Conservation (phyloP, 2,113 vertebrate species). For the Chrysochloris asiatica region DNA sequence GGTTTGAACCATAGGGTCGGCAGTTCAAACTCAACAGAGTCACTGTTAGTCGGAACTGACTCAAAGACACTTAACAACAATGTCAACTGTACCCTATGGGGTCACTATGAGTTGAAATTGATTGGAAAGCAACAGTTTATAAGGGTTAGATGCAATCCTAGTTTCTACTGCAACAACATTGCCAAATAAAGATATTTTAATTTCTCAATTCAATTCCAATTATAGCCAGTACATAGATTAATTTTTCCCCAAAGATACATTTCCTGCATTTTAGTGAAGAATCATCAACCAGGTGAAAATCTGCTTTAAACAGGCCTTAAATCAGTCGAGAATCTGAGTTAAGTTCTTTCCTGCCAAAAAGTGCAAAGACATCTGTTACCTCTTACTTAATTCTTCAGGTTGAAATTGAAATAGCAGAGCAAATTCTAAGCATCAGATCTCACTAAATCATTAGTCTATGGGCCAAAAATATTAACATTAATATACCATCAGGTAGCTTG, state of each 20-base stretch:
- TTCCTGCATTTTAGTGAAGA: constrained; percentile 29
- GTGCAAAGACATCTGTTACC: constrained; percentile 21
- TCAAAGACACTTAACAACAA: no score
- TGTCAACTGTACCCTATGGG: neutral
- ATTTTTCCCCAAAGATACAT: constrained; percentile 6
- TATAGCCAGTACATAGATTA: neutral
- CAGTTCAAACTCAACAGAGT: no score
- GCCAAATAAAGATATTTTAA: constrained; percentile 35
- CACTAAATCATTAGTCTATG: neutral
- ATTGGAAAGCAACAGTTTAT: neutral
- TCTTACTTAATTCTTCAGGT: constrained; percentile 9
- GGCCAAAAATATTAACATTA: constrained; percentile 11
- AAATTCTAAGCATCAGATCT: neutral
- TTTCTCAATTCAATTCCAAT: constrained; percentile 59
- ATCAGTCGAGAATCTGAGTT: constrained; percentile 10
- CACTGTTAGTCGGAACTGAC: no score
- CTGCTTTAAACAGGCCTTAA: constrained; percentile 29
- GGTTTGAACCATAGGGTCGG: no score
- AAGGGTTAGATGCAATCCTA: neutral
- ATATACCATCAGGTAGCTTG: neutral
- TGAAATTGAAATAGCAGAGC: constrained; percentile 25
- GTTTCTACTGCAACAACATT: constrained; percentile 20
- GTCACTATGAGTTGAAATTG: neutral
- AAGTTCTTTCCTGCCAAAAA: constrained; percentile 40
- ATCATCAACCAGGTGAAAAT: constrained; percentile 48